A percentile compares a stretch with the other conserved stretches of the same genome.
Evolutionary conservation across 2,797 vertebrate species (phyloP).

Genomic region (Myripristis jacobus): DNA sequence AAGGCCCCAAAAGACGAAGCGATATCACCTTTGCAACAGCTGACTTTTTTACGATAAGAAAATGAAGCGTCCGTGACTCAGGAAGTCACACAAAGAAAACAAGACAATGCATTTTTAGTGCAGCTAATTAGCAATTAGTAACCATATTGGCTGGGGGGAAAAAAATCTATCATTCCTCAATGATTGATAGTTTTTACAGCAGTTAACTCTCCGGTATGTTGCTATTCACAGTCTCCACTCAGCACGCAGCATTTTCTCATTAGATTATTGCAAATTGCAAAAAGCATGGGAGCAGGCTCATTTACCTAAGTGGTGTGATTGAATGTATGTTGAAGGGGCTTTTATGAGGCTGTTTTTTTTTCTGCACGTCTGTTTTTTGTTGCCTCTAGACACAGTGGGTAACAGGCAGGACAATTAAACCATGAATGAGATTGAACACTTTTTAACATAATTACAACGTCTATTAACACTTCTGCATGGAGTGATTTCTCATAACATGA

Average conservation of each 20-base stretch:
- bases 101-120: constrained; percentile 61
- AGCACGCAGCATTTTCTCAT: constrained; percentile 77
- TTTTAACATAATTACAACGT: constrained; percentile 53
- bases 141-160: constrained; percentile 60
- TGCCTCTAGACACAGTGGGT: constrained; percentile 65
- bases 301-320: constrained; percentile 77
- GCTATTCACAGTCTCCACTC: constrained; percentile 67
- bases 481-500: constrained; percentile 25
- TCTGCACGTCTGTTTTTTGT: constrained; percentile 40
- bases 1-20: constrained; percentile 16
- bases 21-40: constrained; percentile 39
- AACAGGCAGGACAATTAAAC: constrained; percentile 70
- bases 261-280: constrained; percentile 78
- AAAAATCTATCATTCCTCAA: constrained; percentile 48
- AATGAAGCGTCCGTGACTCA: constrained; percentile 56
- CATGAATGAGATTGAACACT: constrained; percentile 52
- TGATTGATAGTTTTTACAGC: constrained; percentile 77
- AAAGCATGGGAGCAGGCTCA: constrained; percentile 71
- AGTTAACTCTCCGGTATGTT: constrained; percentile 60
- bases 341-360: constrained; percentile 51
- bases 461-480: constrained; percentile 35
- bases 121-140: constrained; percentile 80
- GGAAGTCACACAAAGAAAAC: constrained; percentile 65
- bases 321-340: constrained; percentile 70
- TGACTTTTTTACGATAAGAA: constrained; percentile 47